These are phyloP conservation scores for Omphaloscelis lunosa DNA, from an alignment of 2,888 invertebrate genomes.

Conservation along the genomic window DNA sequence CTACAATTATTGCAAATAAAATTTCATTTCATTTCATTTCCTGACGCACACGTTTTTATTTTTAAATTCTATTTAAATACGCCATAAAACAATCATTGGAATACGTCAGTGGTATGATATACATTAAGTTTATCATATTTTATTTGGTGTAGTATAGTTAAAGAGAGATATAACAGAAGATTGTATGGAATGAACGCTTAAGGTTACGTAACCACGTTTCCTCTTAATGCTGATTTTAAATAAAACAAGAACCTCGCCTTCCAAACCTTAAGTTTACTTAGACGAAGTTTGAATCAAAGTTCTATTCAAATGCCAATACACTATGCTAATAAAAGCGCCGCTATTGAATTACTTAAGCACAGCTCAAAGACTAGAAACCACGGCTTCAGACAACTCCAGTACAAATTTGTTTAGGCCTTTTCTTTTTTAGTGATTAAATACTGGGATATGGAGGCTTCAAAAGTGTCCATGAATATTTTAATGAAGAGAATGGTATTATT, in stretches of 20 bases:
- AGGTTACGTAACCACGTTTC: too few relatives aligned
- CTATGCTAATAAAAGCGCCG: constrained; percentile 36
- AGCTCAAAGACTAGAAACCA: constrained; percentile 34
- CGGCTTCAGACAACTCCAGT: constrained; percentile 1
- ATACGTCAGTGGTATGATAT: too few relatives aligned
- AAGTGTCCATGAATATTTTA: neutral
- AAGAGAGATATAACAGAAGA: too few relatives aligned
- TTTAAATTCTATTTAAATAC: too few relatives aligned
- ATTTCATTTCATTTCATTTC: too few relatives aligned
- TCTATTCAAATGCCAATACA: constrained; percentile 46
- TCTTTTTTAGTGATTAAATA: constrained; percentile 29
- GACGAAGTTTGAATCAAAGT: constrained; percentile 43
- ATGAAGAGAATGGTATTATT: neutral
- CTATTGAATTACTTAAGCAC: constrained; percentile 49
- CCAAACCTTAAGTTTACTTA: constrained; percentile 28
- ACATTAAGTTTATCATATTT: too few relatives aligned
- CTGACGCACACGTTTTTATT: too few relatives aligned
- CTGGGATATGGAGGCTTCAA: neutral
- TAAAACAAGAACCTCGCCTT: constrained; percentile 16
- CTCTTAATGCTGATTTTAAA: constrained; percentile 2
- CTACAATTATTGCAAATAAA: too few relatives aligned
- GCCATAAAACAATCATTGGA: too few relatives aligned
- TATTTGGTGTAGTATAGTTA: too few relatives aligned
- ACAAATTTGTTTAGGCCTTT: constrained; percentile 21
- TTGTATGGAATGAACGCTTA: neutral